Evolutionary conservation across 2,797 vertebrate genomes (phyloP).

Genomic region (Sternarchorhynchus goeldii): DNA sequence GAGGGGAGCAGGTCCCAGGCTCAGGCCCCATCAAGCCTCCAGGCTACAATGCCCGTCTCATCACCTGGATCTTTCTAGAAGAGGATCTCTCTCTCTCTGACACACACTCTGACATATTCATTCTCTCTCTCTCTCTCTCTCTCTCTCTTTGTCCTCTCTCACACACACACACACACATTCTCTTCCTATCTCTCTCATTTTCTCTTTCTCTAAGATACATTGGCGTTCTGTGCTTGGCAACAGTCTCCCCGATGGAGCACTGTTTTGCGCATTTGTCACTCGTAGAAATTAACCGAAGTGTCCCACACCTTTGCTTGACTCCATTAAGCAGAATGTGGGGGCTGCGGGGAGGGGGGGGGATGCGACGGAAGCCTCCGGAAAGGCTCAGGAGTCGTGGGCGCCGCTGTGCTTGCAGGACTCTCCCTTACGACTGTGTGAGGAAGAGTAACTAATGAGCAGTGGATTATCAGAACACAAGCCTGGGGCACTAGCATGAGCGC

Average conservation of each 20-base stretch:
- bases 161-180: background rate
- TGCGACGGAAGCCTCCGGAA: conserved; percentile 2
- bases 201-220: background rate
- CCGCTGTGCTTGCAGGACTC: conserved; percentile 25
- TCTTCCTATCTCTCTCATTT: background rate
- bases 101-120: background rate
- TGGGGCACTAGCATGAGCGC: conserved; percentile 8
- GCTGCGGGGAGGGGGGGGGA: background rate
- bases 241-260: conserved; percentile 18
- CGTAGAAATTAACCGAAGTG: conserved; percentile 41
- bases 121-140: background rate
- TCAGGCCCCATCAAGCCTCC: background rate
- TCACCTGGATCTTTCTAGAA: too few relatives aligned
- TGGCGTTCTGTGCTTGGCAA: conserved; percentile 8
- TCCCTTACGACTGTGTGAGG: conserved; percentile 17
- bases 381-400: conserved; percentile 18
- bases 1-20: conserved; percentile 6
- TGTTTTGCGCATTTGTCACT: conserved; percentile 18
- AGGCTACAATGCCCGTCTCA: background rate
- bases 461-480: conserved; percentile 22
- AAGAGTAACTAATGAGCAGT: conserved; percentile 40
- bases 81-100: too few relatives aligned
- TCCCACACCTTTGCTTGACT: conserved; percentile 24
- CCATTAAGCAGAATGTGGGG: conserved; percentile 31
- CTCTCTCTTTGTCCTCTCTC: background rate